A percentile compares a stretch with the other conserved stretches of the same genome.
Evolutionary conservation across 2,797 vertebrate genomes (phyloP).

Genomic region (Enteromius thamalakanensis): DNA sequence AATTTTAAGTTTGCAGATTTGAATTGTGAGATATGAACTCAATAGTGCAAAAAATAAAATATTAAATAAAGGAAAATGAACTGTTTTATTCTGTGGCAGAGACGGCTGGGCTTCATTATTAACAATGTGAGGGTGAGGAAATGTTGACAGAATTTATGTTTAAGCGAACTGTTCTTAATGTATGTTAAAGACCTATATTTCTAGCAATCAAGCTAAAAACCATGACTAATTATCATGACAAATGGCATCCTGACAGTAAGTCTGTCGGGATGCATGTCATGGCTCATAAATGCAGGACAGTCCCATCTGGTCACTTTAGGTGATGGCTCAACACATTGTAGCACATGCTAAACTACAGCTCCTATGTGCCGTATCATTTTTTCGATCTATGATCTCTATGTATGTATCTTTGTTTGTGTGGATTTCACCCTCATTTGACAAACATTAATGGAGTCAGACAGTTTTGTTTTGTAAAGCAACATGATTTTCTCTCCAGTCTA

Average conservation of each 20-base stretch:
- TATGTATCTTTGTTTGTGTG: neutral
- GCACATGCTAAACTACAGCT: neutral
- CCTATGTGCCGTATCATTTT: neutral
- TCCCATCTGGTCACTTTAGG: constrained; percentile 26
- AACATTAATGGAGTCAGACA: constrained; percentile 17
- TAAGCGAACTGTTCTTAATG: neutral
- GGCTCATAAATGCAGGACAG: constrained; percentile 8
- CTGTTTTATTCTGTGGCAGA: neutral
- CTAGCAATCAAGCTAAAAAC: constrained; percentile 1
- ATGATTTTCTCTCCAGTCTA: constrained; percentile 17
- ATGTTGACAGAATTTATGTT: neutral
- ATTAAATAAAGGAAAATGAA: neutral
- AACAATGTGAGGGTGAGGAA: neutral
- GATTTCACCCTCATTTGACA: constrained; percentile 18
- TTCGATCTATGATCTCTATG: neutral
- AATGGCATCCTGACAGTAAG: constrained; percentile 20
- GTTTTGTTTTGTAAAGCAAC: constrained; percentile 25
- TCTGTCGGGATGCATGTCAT: constrained; percentile 1
- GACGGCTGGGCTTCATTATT: neutral
- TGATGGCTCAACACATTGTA: neutral
- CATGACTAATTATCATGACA: constrained; percentile 19
- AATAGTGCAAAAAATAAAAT: neutral
- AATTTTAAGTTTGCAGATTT: too few relatives aligned
- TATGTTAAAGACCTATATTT: neutral
- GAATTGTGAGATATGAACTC: neutral